phyloP scores from a whole-genome alignment of 1,140 invertebrate genomes.

The Ectropis grisescens region DNA sequence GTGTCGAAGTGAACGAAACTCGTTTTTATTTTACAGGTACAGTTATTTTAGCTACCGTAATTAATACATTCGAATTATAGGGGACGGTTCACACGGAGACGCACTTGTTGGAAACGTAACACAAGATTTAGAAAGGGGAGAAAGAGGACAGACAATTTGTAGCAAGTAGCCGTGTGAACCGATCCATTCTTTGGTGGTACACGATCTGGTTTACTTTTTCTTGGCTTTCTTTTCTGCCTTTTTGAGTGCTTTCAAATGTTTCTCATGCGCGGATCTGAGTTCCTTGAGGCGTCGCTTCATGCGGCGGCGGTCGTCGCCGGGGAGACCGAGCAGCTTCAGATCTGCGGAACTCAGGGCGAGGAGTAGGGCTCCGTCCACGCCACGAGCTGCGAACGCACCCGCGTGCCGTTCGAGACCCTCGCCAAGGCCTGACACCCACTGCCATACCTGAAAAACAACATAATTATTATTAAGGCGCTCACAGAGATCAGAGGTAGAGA shows the following conservation, averaged over 20 bases:
- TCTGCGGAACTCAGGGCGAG: conserved; percentile 88
- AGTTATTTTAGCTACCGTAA: conserved; percentile 1
- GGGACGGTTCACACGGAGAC: conserved; percentile 8
- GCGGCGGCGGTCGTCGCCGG: conserved; percentile 85
- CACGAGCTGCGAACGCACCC: conserved; percentile 85
- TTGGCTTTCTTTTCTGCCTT: conserved; percentile 79
- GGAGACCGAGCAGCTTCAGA: conserved; percentile 88
- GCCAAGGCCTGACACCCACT: conserved; percentile 86
- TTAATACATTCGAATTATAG: conserved; percentile 4
- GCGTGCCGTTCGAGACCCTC: conserved; percentile 87
- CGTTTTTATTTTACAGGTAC: conserved; percentile 4
- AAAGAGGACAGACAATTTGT: too few species aligned
- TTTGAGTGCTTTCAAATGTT: conserved; percentile 88
- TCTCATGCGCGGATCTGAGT: conserved; percentile 82
- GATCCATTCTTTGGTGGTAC: conserved; percentile 11
- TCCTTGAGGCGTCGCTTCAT: conserved; percentile 93
- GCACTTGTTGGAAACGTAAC: too few species aligned
- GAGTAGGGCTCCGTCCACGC: conserved; percentile 86
- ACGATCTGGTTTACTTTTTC: conserved; percentile 69
- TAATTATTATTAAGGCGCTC: too few species aligned
- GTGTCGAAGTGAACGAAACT: too few species aligned
- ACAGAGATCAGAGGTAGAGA: too few species aligned
- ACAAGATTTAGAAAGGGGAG: too few species aligned
- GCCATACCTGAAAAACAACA: conserved; percentile 87
- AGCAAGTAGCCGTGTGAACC: conserved; percentile 14